A percentile compares a stretch with the other conserved stretches of the same genome.
phyloP scores from a whole-genome alignment of 2,888 invertebrate species.

The Pseudococcus viburni region DNA sequence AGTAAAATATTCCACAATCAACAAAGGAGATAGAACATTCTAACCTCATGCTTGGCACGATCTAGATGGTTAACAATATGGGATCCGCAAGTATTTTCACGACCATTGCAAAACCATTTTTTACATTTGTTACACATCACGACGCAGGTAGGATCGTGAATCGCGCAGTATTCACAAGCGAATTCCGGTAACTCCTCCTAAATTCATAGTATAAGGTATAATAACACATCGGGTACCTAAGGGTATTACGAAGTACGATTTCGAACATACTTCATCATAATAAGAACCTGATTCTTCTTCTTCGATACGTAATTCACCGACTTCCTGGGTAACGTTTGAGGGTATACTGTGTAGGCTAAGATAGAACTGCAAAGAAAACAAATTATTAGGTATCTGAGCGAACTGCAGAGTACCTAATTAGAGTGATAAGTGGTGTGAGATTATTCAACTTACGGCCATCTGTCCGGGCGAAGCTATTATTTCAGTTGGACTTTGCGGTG shows the following conservation, averaged over 20 bases:
- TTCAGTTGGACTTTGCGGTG: too few relatives aligned
- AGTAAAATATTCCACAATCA: neutral
- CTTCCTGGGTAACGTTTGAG: too few relatives aligned
- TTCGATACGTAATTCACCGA: too few relatives aligned
- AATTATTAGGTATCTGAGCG: neutral
- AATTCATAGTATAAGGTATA: conserved; percentile 2
- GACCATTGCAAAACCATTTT: conserved; percentile 99
- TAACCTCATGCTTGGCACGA: conserved; percentile 93
- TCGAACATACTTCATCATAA: too few relatives aligned
- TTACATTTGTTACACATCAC: conserved; percentile 99
- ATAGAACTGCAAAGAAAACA: conserved; percentile 76
- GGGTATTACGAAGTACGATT: neutral
- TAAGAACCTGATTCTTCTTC: too few relatives aligned
- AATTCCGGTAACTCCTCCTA: conserved; percentile 93
- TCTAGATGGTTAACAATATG: conserved; percentile 99
- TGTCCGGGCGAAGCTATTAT: too few relatives aligned
- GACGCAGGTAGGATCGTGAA: conserved; percentile 96
- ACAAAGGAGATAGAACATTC: neutral
- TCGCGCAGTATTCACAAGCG: conserved; percentile 99
- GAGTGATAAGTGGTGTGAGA: too few relatives aligned
- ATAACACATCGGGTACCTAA: neutral
- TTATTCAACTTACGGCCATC: too few relatives aligned
- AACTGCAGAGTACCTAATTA: too few relatives aligned
- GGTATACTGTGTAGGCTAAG: too few relatives aligned
- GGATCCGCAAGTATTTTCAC: too few relatives aligned